Evolutionary conservation across 2,888 invertebrate species (phyloP).

Genomic region (Galerucella pusilla): DNA sequence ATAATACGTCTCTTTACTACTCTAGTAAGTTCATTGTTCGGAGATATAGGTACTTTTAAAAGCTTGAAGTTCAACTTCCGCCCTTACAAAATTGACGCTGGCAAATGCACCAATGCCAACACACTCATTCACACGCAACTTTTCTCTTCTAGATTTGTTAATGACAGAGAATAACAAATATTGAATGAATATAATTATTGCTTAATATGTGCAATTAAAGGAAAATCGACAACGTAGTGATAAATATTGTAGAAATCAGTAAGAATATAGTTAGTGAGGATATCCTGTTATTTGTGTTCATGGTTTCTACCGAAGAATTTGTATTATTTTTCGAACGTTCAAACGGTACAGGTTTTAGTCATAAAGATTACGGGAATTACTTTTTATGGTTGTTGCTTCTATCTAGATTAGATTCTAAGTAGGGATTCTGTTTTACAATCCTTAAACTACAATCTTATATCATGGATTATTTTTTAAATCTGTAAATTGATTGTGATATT

Average conservation of each 20-base stretch:
- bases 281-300: conserved; percentile 18
- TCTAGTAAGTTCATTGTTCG: too few species aligned
- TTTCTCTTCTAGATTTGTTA: too few species aligned
- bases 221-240: conserved; percentile 1
- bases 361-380: neutral
- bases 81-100: too few species aligned
- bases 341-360: neutral
- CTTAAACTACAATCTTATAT: neutral
- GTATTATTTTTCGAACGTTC: neutral
- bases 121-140: too few species aligned
- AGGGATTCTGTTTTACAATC: neutral
- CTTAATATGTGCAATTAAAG: conserved; percentile 3
- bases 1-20: too few species aligned
- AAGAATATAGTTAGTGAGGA: conserved; percentile 8
- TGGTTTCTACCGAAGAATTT: conserved; percentile 18
- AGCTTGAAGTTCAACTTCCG: too few species aligned
- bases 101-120: too few species aligned
- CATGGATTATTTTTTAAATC: too few species aligned
- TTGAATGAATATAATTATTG: neutral
- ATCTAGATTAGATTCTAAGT: neutral
- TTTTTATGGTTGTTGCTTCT: neutral
- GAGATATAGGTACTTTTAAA: too few species aligned
- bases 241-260: conserved; percentile 7
- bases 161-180: too few species aligned
- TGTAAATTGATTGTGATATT: too few species aligned